A percentile compares a stretch with the other conserved stretches of the same genome.
These are phyloP conservation scores for Heterocephalus glaber DNA, from an alignment of 2,113 vertebrate genomes.

Conservation along the genomic window DNA sequence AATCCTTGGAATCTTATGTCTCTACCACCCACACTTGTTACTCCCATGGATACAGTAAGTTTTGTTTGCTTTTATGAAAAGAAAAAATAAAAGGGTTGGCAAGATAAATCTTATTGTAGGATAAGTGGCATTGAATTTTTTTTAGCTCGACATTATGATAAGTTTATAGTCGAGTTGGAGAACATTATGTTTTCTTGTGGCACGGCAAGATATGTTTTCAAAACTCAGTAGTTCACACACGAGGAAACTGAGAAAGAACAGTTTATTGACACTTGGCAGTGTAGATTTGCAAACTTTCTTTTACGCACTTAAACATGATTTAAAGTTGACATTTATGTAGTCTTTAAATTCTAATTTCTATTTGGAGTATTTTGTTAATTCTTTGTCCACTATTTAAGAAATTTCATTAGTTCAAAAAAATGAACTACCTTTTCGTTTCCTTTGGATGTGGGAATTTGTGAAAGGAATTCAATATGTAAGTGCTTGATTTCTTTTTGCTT, in stretches of 20 bases:
- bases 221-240: constrained; percentile 22
- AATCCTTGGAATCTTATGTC: background rate
- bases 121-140: background rate
- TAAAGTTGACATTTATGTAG: background rate
- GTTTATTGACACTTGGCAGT: background rate
- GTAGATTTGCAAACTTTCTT: constrained; percentile 28
- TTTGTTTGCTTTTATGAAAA: background rate
- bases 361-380: background rate
- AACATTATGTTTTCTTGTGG: constrained; percentile 36
- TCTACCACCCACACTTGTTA: constrained; percentile 58
- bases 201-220: constrained; percentile 49
- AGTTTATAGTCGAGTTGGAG: background rate
- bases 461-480: background rate
- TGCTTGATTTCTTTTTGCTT: constrained; percentile 16
- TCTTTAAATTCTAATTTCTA: background rate
- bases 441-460: background rate
- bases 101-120: background rate
- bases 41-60: constrained; percentile 8
- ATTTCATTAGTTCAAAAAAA: background rate
- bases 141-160: background rate
- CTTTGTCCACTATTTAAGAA: background rate
- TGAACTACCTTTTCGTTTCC: background rate
- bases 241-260: background rate
- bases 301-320: background rate
- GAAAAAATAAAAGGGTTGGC: background rate